Conservation (phyloP, 1,140 invertebrate genomes). For the Episyrphus balteatus region DNA sequence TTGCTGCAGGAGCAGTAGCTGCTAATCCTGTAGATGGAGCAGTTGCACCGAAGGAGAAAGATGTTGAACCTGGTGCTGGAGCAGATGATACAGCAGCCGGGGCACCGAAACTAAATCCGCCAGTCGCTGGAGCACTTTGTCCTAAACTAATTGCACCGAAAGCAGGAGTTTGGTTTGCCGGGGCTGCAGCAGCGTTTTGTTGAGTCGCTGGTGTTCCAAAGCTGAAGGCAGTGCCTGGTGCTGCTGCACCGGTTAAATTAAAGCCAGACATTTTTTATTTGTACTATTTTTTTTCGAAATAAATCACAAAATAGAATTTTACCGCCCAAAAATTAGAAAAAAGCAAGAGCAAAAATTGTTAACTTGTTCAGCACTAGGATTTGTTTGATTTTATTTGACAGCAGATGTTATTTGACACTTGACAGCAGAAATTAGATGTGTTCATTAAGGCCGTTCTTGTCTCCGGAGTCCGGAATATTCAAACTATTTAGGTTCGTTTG, state of each 20-base stretch:
- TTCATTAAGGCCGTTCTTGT: too few relatives aligned
- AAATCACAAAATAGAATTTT: too few relatives aligned
- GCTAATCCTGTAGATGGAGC: conserved; percentile 8
- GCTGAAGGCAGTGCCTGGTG: background rate
- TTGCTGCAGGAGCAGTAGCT: conserved; percentile 12
- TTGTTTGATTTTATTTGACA: too few relatives aligned
- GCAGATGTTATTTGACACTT: too few relatives aligned
- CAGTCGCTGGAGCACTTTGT: background rate
- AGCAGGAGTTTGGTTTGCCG: background rate
- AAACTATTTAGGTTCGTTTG: too few relatives aligned
- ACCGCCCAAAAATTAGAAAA: too few relatives aligned
- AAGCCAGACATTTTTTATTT: conserved; percentile 22
- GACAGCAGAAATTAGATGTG: too few relatives aligned
- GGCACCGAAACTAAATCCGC: conserved; percentile 25
- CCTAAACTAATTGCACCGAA: background rate
- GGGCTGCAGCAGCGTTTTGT: conserved; percentile 11
- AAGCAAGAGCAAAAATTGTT: too few relatives aligned
- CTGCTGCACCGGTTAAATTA: conserved; percentile 19
- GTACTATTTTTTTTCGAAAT: background rate
- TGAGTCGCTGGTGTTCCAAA: background rate
- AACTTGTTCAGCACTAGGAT: too few relatives aligned
- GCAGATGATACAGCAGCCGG: conserved; percentile 14
- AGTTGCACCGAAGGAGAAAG: conserved; percentile 3
- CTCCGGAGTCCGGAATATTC: too few relatives aligned
- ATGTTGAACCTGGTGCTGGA: conserved; percentile 9